phyloP scores from a whole-genome alignment of 2,888 invertebrate genomes.

The Tipula vernalis region DNA sequence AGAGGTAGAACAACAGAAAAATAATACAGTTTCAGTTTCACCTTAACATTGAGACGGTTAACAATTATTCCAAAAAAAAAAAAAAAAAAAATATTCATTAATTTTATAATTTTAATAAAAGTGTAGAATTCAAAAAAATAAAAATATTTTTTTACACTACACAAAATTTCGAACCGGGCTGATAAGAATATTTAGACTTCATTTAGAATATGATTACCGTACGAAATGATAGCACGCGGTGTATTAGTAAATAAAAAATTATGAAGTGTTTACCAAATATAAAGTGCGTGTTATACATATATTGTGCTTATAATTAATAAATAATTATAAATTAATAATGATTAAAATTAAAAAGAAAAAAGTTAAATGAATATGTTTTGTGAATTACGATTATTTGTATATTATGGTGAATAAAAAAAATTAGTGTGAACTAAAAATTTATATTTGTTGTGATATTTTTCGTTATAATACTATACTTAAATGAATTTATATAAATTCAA shows the following conservation, averaged over 20 bases:
- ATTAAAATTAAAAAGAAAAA: slow-evolving; percentile 9
- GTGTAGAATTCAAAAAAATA: neutral
- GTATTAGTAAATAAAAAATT: neutral
- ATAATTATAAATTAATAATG: neutral
- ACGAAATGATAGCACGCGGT: neutral
- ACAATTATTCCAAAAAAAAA: slow-evolving; percentile 24
- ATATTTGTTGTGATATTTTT: neutral
- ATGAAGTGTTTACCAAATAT: neutral
- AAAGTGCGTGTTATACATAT: neutral
- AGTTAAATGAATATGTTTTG: slow-evolving; percentile 4
- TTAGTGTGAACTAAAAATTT: neutral
- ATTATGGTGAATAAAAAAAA: neutral
- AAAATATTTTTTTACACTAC: neutral
- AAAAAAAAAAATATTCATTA: neutral
- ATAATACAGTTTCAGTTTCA: slow-evolving; percentile 29
- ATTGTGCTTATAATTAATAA: neutral
- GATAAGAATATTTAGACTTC: neutral
- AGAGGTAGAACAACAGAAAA: slow-evolving; percentile 12
- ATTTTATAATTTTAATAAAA: neutral
- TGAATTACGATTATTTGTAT: neutral
- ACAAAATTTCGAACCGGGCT: neutral
- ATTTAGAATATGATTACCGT: neutral
- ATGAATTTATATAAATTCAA: slow-evolving; percentile 9
- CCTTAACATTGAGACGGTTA: slow-evolving; percentile 36
- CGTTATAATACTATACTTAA: neutral